Base-by-base conservation (phyloP, 2,888 invertebrate species). In the Ectemnius lituratus region DNA sequence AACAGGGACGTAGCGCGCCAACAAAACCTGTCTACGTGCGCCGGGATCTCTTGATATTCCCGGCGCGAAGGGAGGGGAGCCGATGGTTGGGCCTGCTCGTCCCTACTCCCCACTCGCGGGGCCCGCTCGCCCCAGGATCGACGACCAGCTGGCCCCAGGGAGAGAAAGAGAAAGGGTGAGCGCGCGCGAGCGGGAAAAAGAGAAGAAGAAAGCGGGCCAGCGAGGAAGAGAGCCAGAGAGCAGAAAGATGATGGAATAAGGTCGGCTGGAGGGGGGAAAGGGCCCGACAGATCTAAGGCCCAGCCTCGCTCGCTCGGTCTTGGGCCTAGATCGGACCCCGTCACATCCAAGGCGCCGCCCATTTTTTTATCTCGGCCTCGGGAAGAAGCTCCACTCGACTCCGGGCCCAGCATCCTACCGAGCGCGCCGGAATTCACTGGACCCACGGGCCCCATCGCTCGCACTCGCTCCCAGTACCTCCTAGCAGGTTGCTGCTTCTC, bases 261-360 rank as follows among this genome's bases (percentile, higher is more conserved):
- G 59, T 6, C 45, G 61, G 13, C 20, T 18, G 61, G 79, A 62
- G 75, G 75, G 75, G 76, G 79, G 73, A 78, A 79, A 80, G 85
- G 78, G 71, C 82, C 69, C 82, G 79, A 77, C 79, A 76, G 80
- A 82, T 85, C 84, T 85, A 84, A 87, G 86, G 86, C 86, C 86
- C 88, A 83, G 78, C 88, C 88, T 88, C 83, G 85, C 71, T 84
- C 69, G 73, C 20, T 13, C 46, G 60, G 73, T 73, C 77, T 77
- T 67, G 78, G 77, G 78, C 76, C 82, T 84, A 83, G 84, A 86
- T 84, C 82, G 77, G 75, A 67, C 75, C 82, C 83, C 78, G 82
- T 82, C 80, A 87, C 84, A 85, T 89, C 86, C 88, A 89, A 89
- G 81, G 89, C 88, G 85, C 90, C 90, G 90, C 90, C 90, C 90